Evolutionary conservation across 2,797 vertebrate species (phyloP).

Genomic region (Centropyge bicolor): DNA sequence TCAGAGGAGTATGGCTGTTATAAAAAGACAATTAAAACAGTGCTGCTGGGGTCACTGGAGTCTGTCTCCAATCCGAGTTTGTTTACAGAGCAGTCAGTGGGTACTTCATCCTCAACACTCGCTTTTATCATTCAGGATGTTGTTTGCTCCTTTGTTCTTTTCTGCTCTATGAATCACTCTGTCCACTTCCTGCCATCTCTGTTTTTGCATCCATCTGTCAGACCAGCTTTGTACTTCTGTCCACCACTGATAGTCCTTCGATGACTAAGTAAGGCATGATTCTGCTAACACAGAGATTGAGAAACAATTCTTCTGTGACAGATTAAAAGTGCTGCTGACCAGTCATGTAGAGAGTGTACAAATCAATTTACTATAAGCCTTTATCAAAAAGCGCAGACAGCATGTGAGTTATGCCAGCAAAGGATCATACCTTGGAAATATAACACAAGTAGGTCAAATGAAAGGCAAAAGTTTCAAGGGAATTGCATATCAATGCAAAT

Average conservation of each 20-base stretch:
- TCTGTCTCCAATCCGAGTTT: slow-evolving; percentile 38
- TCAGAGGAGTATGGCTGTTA: slow-evolving; percentile 48
- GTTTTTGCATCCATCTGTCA: slow-evolving; percentile 26
- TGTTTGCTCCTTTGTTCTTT: slow-evolving; percentile 41
- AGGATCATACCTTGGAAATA: slow-evolving; percentile 44
- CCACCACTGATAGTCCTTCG: background rate
- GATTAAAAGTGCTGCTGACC: slow-evolving; percentile 46
- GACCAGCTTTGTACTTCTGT: slow-evolving; percentile 29
- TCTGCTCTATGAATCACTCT: slow-evolving; percentile 28
- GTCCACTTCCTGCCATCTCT: slow-evolving; percentile 3
- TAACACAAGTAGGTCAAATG: slow-evolving; percentile 69
- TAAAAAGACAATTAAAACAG: slow-evolving; percentile 56
- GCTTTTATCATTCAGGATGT: slow-evolving; percentile 32
- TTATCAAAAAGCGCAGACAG: slow-evolving; percentile 42
- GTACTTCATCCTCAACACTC: slow-evolving; percentile 56
- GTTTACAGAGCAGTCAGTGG: slow-evolving; percentile 46
- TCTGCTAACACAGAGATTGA: slow-evolving; percentile 14
- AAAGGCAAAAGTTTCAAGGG: slow-evolving; percentile 59
- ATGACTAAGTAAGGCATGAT: slow-evolving; percentile 12
- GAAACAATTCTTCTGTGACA: slow-evolving; percentile 9
- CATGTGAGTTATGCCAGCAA: background rate
- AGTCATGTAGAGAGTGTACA: slow-evolving; percentile 12
- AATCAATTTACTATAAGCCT: slow-evolving; percentile 44
- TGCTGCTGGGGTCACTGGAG: slow-evolving; percentile 34
- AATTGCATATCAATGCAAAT: slow-evolving; percentile 73